Evolutionary conservation across 1,140 invertebrate species (phyloP).

Genomic region (Cotesia glomerata): DNA sequence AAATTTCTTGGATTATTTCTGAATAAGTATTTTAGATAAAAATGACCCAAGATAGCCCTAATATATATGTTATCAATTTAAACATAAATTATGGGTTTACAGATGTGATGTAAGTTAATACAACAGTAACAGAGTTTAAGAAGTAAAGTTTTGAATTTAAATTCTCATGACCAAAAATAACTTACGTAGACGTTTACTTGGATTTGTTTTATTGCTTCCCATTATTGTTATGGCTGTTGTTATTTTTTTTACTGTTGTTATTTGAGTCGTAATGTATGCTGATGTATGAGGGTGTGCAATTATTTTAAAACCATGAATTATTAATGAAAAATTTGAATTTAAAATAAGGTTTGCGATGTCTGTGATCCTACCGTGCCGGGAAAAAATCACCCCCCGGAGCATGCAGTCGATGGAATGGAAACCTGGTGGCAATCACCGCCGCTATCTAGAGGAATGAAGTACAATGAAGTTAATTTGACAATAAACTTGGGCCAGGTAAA

Average conservation of each 20-base stretch:
- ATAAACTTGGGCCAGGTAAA: slow-evolving; percentile 95
- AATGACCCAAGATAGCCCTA: too few relatives aligned
- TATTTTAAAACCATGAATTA: slow-evolving; percentile 15
- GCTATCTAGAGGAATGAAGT: slow-evolving; percentile 94
- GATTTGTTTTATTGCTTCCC: too few relatives aligned
- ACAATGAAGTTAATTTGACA: slow-evolving; percentile 96
- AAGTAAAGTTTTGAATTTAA: too few relatives aligned
- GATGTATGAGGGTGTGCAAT: neutral
- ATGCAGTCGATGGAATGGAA: slow-evolving; percentile 93
- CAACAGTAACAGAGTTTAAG: too few relatives aligned
- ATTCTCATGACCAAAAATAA: too few relatives aligned
- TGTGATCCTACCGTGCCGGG: slow-evolving; percentile 80
- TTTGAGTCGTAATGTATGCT: neutral
- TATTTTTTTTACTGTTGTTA: neutral
- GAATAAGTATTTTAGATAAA: too few relatives aligned
- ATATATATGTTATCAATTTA: too few relatives aligned
- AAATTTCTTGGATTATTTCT: too few relatives aligned
- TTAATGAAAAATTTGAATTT: neutral
- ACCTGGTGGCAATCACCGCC: slow-evolving; percentile 98
- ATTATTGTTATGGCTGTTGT: too few relatives aligned
- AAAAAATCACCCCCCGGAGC: slow-evolving; percentile 84
- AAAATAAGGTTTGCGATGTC: slow-evolving; percentile 85
- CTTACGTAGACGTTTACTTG: too few relatives aligned
- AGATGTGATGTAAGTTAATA: too few relatives aligned
- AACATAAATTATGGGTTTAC: too few relatives aligned